These are phyloP conservation scores for Lytechinus variegatus DNA, from an alignment of 35 echinoderm and acorn worm species.

Conservation along the genomic window DNA sequence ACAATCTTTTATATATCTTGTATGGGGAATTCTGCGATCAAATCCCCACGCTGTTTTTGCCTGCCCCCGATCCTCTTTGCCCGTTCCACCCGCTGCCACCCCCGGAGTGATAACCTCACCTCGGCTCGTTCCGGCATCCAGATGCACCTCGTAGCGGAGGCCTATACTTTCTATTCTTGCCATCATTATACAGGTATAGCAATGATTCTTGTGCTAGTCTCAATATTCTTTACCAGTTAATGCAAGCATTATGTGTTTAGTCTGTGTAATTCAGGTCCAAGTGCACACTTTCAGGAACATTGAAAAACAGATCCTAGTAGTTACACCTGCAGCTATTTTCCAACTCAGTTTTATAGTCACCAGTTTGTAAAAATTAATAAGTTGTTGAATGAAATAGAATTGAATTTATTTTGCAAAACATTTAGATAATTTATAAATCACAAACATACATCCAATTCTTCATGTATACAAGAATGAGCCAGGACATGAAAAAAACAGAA, in stretches of 20 bases:
- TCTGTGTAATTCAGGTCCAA: neutral
- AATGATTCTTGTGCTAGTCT: neutral
- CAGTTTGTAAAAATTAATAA: too few species aligned
- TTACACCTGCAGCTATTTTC: neutral
- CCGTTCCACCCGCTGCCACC: conserved; percentile 88
- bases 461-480: too few species aligned
- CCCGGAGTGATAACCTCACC: conserved; percentile 62
- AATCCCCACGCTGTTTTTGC: conserved; percentile 79
- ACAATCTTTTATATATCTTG: neutral
- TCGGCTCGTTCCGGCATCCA: conserved; percentile 56
- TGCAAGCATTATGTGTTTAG: neutral
- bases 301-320: neutral
- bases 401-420: too few species aligned
- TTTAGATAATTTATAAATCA: too few species aligned
- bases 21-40: conserved; percentile 88
- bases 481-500: too few species aligned
- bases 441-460: too few species aligned
- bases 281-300: neutral
- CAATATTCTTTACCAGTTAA: neutral
- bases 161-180: conserved; percentile 43
- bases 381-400: too few species aligned
- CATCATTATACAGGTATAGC: neutral
- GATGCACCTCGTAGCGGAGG: conserved; percentile 75
- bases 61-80: conserved; percentile 81
- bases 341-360: too few species aligned